phyloP scores from a whole-genome alignment of 2,888 invertebrate species.

The Rugalucina vietnamica region DNA sequence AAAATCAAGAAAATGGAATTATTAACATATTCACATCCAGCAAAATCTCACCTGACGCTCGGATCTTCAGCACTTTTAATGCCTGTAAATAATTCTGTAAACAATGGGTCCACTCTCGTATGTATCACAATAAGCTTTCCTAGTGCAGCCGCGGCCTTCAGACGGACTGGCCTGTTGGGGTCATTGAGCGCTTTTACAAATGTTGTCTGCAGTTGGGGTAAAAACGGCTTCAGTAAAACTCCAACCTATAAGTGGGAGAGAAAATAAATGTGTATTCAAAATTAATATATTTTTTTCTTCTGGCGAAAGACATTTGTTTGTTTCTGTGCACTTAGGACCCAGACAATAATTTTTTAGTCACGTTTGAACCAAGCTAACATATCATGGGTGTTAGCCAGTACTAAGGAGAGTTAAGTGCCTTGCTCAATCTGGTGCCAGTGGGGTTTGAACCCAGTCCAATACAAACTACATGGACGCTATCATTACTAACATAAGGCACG shows the following conservation, averaged over 20 bases:
- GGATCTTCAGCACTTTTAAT: slow-evolving; percentile 92
- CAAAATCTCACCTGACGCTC: slow-evolving; percentile 87
- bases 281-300: too few relatives aligned
- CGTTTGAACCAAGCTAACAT: too few relatives aligned
- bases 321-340: too few relatives aligned
- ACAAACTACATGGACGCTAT: too few relatives aligned
- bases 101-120: slow-evolving; percentile 96
- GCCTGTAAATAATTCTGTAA: slow-evolving; percentile 94
- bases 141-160: slow-evolving; percentile 93
- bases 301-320: too few relatives aligned
- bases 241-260: slow-evolving; percentile 90
- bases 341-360: too few relatives aligned
- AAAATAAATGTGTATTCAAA: too few relatives aligned
- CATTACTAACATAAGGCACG: too few relatives aligned
- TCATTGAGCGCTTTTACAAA: slow-evolving; percentile 98
- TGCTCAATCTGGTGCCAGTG: too few relatives aligned
- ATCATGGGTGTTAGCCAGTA: too few relatives aligned
- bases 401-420: too few relatives aligned
- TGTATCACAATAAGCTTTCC: slow-evolving; percentile 96
- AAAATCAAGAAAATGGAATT: neutral
- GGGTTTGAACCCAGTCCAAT: too few relatives aligned
- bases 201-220: slow-evolving; percentile 99
- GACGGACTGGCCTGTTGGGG: slow-evolving; percentile 92
- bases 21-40: neutral
- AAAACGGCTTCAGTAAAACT: slow-evolving; percentile 97